A percentile compares a stretch with the other conserved stretches of the same genome.
Conservation (phyloP, 2,797 vertebrate species). For the Enteromius trimaculatus region DNA sequence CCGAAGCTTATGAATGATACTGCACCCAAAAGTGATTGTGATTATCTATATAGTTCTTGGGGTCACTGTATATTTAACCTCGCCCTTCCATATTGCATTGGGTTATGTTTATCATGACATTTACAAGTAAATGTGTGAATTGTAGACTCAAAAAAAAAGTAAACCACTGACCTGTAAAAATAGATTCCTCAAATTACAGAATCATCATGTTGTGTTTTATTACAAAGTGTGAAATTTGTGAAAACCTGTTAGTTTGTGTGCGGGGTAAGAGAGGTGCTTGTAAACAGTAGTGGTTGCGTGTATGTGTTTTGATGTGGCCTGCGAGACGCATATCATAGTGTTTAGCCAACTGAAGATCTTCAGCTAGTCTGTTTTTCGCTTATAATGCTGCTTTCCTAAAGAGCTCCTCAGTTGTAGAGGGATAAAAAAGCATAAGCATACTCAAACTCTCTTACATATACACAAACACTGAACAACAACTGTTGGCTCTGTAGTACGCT, state of each 20-base stretch:
- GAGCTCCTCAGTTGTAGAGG: neutral
- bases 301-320: constrained; percentile 20
- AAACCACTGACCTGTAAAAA: neutral
- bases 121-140: neutral
- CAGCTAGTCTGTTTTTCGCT: neutral
- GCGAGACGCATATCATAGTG: constrained; percentile 1
- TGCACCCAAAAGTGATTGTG: neutral
- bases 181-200: neutral
- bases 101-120: neutral
- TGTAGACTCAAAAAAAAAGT: neutral
- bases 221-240: neutral
- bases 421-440: neutral
- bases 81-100: neutral
- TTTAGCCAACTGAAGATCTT: constrained; percentile 12
- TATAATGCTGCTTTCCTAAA: constrained; percentile 27
- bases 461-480: constrained; percentile 1
- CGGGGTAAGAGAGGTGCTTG: neutral
- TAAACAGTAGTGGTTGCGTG: neutral
- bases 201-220: constrained; percentile 1
- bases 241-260: constrained; percentile 6
- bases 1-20: neutral
- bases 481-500: neutral
- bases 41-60: neutral
- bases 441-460: constrained; percentile 11
- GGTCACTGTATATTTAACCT: neutral